A percentile compares a stretch with the other conserved stretches of the same genome.
Evolutionary conservation across 2,113 vertebrate species (phyloP).

Genomic region (Camelus dromedarius): DNA sequence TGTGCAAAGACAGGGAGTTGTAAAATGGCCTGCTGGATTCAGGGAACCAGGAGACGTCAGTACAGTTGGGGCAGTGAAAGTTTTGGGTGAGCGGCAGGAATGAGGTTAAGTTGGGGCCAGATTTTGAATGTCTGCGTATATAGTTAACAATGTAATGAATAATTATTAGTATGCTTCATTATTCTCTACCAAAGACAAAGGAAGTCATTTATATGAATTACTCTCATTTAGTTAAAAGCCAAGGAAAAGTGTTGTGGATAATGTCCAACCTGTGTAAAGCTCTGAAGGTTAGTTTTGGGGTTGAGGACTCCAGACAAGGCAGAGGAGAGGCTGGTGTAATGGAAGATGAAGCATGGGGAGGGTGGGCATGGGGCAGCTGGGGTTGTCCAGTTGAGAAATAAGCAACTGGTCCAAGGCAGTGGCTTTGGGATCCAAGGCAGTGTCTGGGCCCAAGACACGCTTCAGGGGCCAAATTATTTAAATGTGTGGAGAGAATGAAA

Average conservation of each 20-base stretch:
- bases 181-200: conserved; percentile 10
- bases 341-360: neutral
- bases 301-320: neutral
- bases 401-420: neutral
- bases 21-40: neutral
- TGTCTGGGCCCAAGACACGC: neutral
- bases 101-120: neutral
- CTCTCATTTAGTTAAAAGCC: conserved; percentile 17
- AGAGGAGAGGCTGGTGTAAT: neutral
- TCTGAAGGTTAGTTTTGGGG: neutral
- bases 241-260: neutral
- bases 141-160: neutral
- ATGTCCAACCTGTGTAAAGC: neutral
- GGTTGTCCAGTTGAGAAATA: neutral
- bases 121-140: neutral
- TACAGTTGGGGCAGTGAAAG: neutral
- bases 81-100: neutral
- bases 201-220: neutral
- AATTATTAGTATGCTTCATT: neutral
- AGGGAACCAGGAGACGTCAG: neutral
- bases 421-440: neutral
- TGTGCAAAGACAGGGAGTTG: neutral
- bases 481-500: neutral
- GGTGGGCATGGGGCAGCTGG: neutral
- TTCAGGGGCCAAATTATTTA: neutral